Base-by-base conservation (phyloP, 2,113 vertebrate species). In the Amazona vittata region DNA sequence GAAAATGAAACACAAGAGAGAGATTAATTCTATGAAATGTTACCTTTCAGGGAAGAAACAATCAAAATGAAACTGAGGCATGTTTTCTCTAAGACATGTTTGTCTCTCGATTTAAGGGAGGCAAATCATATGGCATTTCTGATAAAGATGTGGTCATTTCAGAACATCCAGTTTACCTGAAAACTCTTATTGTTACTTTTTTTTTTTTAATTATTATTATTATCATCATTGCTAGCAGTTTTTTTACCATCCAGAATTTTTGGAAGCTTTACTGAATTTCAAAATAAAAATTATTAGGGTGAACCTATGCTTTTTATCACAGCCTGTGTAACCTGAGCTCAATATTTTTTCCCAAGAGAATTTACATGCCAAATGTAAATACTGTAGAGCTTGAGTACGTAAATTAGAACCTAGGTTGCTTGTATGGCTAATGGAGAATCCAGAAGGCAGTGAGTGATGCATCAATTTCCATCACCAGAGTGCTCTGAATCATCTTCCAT, bases 251-350 rank as follows among this genome's bases (percentile, higher is more conserved):
- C 1, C 60, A 79, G 41, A 52, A 49, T 41, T 53, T 89, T 82
- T 37, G 10, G 12, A 83, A 65, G 6, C 0, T 57, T 62, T 62
- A n/a, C 7, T 46, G 21, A 65, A 49, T 43, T 25, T n/a, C 11
- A 37, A 1, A n/a, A 26, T 62, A 41, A 65, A 37, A 17, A 20
- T 3, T 0, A 14, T 41, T 55, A 7, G 12, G 3, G 3, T 55
- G 31, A 76, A 43, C 7, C 4, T 43, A 33, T 37, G 16, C 24
- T 18, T 85, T 84, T 73, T 71, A 21, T 76, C 29, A 14, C 9
- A 24, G 21, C 52, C 21, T 70, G 0, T 50, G 21, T 79, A 83
- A 76, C 25, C 33, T 50, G n/a, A 25, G 24, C 15, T 95, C 10
- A 6, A 9, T 78, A 47, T 22, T 91, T 86, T 91, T 91, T 43